Evolutionary conservation across 1,140 invertebrate genomes (phyloP).

Genomic region (Drosophila subpulchrella): DNA sequence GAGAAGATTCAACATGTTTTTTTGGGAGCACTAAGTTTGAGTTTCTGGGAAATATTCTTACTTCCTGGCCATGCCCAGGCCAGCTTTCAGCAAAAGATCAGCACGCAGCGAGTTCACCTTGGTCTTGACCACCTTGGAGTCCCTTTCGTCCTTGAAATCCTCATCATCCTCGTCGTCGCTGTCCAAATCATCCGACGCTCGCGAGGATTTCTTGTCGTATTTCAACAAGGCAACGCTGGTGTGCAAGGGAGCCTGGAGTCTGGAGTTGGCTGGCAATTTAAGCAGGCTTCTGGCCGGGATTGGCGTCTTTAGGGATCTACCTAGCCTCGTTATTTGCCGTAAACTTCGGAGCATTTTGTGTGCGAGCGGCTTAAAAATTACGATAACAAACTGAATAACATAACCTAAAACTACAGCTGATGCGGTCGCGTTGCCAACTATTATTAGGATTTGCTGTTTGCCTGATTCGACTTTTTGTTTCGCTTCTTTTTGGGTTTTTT

Average conservation of each 20-base stretch:
- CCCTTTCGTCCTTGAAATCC: constrained; percentile 84
- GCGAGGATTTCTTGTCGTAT: constrained; percentile 69
- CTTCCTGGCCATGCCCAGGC: constrained; percentile 88
- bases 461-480: constrained; percentile 53
- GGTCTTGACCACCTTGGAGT: constrained; percentile 87
- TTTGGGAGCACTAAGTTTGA: too few relatives aligned
- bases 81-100: constrained; percentile 88
- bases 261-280: neutral
- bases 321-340: constrained; percentile 44
- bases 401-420: constrained; percentile 72
- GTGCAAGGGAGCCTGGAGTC: constrained; percentile 24
- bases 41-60: constrained; percentile 63
- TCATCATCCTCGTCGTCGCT: constrained; percentile 76
- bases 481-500: constrained; percentile 72
- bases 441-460: constrained; percentile 25
- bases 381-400: constrained; percentile 57
- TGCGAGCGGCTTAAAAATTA: constrained; percentile 57
- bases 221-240: constrained; percentile 40
- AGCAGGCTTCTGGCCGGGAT: constrained; percentile 7
- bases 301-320: constrained; percentile 2
- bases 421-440: constrained; percentile 57
- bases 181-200: constrained; percentile 58
- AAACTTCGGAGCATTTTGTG: constrained; percentile 56
- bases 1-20: neutral
- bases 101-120: constrained; percentile 87